Conservation (phyloP, 30 jellyfish, hydroid and myxozoan genomes). For the Catostylus mosaicus region DNA sequence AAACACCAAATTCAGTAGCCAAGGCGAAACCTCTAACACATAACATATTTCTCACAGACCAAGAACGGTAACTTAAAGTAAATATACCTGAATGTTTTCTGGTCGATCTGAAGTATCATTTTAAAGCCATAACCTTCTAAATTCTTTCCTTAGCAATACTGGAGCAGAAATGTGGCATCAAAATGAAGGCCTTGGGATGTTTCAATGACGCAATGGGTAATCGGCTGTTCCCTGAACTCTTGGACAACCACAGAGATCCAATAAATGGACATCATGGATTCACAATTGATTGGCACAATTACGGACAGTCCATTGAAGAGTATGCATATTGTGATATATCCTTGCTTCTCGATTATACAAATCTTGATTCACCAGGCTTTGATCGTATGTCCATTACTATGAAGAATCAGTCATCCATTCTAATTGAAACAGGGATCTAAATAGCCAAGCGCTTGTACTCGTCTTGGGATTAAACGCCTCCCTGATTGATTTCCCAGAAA, state of each 20-base stretch:
- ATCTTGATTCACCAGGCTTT: neutral
- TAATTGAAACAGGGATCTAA: neutral
- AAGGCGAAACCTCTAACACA: too few species aligned
- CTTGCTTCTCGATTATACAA: neutral
- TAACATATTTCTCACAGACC: too few species aligned
- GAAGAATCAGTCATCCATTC: neutral
- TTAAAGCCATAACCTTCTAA: neutral
- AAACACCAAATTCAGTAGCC: too few species aligned
- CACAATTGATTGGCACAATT: conserved; percentile 51
- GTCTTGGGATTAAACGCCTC: too few species aligned
- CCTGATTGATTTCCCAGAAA: too few species aligned
- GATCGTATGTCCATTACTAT: neutral
- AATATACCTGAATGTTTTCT: too few species aligned
- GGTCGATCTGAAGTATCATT: too few species aligned
- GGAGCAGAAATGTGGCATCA: conserved; percentile 56
- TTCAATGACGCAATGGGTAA: conserved; percentile 44
- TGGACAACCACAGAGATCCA: conserved; percentile 70
- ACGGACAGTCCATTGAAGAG: conserved; percentile 37
- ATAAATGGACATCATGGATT: conserved; percentile 40
- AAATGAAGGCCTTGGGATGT: conserved; percentile 81
- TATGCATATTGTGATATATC: neutral
- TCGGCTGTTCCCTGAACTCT: conserved; percentile 58
- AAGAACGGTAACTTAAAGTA: too few species aligned
- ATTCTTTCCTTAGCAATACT: conserved; percentile 43
- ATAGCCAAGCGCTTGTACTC: neutral